Conservation (phyloP, 2,888 invertebrate species). For the Dioctria linearis region DNA sequence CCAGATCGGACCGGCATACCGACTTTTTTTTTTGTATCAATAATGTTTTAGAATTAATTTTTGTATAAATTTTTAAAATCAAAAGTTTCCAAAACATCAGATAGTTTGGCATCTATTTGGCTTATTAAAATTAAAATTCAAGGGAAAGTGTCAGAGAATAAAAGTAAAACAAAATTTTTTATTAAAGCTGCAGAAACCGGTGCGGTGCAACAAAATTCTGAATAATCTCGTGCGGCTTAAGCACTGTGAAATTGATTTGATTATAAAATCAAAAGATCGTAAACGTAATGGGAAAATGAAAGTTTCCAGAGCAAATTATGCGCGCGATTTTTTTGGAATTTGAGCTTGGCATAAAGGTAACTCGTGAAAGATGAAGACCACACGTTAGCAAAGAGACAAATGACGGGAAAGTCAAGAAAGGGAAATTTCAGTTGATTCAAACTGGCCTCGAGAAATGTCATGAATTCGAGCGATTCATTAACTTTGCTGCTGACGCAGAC, state of each 20-base stretch:
- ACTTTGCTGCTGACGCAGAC: no score
- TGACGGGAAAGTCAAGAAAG: background rate
- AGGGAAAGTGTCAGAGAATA: background rate
- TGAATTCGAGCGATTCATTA: no score
- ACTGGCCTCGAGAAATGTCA: background rate
- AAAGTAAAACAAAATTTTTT: background rate
- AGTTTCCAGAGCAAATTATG: background rate
- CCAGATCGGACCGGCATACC: no score
- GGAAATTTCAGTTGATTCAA: background rate
- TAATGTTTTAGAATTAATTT: no score
- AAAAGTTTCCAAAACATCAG: background rate
- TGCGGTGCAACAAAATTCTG: slow-evolving; percentile 1
- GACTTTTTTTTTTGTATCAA: no score
- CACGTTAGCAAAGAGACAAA: background rate
- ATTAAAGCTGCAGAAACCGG: background rate
- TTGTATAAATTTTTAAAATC: background rate
- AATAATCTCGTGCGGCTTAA: background rate
- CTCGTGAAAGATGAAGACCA: background rate
- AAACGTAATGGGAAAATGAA: background rate
- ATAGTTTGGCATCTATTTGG: background rate
- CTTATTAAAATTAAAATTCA: background rate
- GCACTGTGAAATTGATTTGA: slow-evolving; percentile 5
- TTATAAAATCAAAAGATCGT: background rate
- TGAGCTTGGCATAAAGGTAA: background rate
- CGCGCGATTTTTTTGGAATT: background rate